Conservation (phyloP, 2,113 vertebrate species). For the Thinocorus orbignyianus region DNA sequence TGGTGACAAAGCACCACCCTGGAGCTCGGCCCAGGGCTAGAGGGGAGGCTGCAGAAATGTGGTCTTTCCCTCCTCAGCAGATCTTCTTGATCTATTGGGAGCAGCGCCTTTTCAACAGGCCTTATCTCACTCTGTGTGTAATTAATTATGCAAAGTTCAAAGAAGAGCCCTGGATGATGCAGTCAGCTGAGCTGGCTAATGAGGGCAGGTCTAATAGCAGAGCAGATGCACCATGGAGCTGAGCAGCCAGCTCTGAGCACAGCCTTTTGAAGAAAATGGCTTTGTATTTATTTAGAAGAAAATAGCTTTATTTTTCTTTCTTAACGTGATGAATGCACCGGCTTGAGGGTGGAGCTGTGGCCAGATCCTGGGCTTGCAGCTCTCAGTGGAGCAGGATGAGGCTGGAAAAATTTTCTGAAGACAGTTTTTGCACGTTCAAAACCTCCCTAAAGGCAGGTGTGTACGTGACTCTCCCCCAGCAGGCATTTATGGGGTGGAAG, state of each 20-base stretch:
- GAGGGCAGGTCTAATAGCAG: background rate
- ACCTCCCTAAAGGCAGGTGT: background rate
- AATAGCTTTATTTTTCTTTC: background rate
- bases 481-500: background rate
- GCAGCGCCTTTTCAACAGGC: background rate
- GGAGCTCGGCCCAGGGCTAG: background rate
- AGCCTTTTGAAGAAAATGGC: background rate
- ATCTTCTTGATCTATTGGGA: background rate
- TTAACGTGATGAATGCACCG: background rate
- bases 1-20: background rate
- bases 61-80: background rate
- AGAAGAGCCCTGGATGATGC: background rate
- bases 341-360: background rate
- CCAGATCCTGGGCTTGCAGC: background rate
- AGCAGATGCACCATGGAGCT: background rate
- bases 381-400: background rate
- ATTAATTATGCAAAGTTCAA: background rate
- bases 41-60: background rate
- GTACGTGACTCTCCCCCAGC: background rate
- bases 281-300: background rate
- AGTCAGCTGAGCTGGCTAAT: background rate
- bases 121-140: background rate
- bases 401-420: background rate
- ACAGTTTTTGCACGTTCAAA: background rate
- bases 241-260: background rate